Percentiles rank a stretch among this genome's conserved stretches.
These are phyloP conservation scores for Lissocephala sabroskyi DNA, from an alignment of 2,888 invertebrate species.

Conservation along the genomic window DNA sequence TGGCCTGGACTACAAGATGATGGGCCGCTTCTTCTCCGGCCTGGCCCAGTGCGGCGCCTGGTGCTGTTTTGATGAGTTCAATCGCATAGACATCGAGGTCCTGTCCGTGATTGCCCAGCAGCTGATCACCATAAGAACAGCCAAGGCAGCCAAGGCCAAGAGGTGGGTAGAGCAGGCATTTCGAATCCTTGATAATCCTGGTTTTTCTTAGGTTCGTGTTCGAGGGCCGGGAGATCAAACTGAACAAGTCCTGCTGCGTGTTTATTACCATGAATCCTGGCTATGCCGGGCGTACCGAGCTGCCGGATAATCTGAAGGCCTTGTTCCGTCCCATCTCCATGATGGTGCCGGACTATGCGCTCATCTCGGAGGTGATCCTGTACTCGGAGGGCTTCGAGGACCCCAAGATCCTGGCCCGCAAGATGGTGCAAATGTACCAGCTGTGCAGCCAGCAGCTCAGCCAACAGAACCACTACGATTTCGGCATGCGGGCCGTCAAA, in stretches of 20 bases:
- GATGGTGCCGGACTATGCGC: conserved; percentile 94
- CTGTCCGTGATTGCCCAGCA: conserved; percentile 92
- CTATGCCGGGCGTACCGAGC: conserved; percentile 89
- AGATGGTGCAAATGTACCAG: conserved; percentile 95
- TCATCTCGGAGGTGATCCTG: conserved; percentile 93
- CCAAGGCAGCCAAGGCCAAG: conserved; percentile 80
- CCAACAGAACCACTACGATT: conserved; percentile 94
- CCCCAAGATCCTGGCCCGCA: conserved; percentile 87
- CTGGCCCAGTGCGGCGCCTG: conserved; percentile 92
- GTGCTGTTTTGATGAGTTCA: conserved; percentile 95
- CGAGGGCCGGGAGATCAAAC: conserved; percentile 89
- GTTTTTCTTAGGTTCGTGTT: conserved; percentile 81
- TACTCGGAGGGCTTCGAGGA: conserved; percentile 95
- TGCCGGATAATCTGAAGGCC: conserved; percentile 91
- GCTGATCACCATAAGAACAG: conserved; percentile 88
- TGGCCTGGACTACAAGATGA: conserved; percentile 76
- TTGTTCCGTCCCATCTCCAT: conserved; percentile 89
- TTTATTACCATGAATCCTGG: conserved; percentile 96
- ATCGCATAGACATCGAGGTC: conserved; percentile 92
- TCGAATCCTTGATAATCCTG: too few species aligned
- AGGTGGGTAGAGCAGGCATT: too few species aligned
- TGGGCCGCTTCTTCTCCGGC: conserved; percentile 93
- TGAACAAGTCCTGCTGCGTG: conserved; percentile 85
- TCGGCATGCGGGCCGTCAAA: conserved; percentile 95
- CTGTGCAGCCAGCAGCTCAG: conserved; percentile 92